Evolutionary conservation across 2,797 vertebrate genomes (phyloP).

Genomic region (Scomberomorus guttatus): DNA sequence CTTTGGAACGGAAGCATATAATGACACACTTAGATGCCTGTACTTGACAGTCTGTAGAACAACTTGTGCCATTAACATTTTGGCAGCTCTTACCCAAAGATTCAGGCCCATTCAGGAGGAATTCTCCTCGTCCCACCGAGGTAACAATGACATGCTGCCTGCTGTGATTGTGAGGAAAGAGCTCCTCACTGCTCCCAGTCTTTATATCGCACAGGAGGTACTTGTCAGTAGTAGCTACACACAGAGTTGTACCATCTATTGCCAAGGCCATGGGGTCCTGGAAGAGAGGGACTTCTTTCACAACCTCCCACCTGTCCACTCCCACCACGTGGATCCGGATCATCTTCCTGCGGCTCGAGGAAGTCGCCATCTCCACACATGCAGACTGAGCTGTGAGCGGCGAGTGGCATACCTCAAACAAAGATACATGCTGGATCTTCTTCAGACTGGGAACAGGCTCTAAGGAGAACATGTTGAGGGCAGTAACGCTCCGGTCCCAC

Average conservation of each 20-base stretch:
- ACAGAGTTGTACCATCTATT: constrained; percentile 67
- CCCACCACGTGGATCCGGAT: constrained; percentile 73
- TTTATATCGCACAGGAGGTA: constrained; percentile 79
- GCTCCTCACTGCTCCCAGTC: constrained; percentile 69
- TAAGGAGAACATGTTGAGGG: constrained; percentile 84
- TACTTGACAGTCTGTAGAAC: constrained; percentile 3
- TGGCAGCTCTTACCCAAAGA: constrained; percentile 77
- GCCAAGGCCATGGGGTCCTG: constrained; percentile 78
- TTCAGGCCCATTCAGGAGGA: constrained; percentile 82
- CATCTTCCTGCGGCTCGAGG: constrained; percentile 73
- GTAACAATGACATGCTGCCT: constrained; percentile 67
- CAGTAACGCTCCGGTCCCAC: constrained; percentile 75
- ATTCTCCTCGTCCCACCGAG: constrained; percentile 75
- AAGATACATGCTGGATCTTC: constrained; percentile 79
- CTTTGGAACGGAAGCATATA: constrained; percentile 23
- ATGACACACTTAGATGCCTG: constrained; percentile 14
- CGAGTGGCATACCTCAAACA: constrained; percentile 67
- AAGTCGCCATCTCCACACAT: constrained; percentile 71
- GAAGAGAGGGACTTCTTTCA: constrained; percentile 72
- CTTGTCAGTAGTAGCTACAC: constrained; percentile 75
- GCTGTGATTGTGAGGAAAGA: constrained; percentile 76
- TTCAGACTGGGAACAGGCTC: constrained; percentile 74
- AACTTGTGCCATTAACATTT: constrained; percentile 34
- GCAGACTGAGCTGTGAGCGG: background rate
- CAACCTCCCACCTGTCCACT: constrained; percentile 80